Conservation (phyloP, 2,888 invertebrate genomes). For the Perdita meconis region DNA sequence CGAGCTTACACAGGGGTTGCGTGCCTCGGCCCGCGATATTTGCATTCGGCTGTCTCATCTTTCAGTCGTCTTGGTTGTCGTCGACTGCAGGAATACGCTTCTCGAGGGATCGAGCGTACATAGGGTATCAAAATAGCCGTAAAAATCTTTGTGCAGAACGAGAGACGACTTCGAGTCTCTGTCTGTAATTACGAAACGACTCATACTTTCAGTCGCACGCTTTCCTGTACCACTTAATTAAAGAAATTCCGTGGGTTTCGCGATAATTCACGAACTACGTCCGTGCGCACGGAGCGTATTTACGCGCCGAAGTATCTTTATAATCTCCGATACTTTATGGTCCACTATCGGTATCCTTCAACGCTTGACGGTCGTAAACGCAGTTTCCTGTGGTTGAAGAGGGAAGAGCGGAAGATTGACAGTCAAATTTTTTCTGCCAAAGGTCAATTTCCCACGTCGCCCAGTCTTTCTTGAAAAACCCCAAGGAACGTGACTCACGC, state of each 20-base stretch:
- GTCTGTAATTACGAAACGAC: not conserved
- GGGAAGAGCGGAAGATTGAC: not conserved
- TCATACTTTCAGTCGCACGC: not conserved
- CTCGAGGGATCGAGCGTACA: not conserved
- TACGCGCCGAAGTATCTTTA: constrained; percentile 15
- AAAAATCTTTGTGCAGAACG: not conserved
- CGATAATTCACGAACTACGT: not conserved
- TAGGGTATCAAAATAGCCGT: not conserved
- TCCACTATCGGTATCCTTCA: constrained; percentile 35
- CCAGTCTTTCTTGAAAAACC: not conserved
- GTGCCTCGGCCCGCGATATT: constrained; percentile 47
- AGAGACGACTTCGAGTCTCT: not conserved
- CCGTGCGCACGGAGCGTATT: constrained; percentile 2
- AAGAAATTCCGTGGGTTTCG: constrained; percentile 10
- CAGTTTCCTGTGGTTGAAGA: constrained; percentile 27
- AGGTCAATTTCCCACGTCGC: not conserved
- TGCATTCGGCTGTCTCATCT: constrained; percentile 56
- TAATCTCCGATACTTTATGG: constrained; percentile 50
- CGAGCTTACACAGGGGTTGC: constrained; percentile 45
- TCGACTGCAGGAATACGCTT: not conserved
- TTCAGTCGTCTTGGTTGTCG: constrained; percentile 36
- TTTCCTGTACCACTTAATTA: constrained; percentile 24
- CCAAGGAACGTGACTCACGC: not conserved
- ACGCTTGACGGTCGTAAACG: constrained; percentile 52
- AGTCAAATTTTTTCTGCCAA: not conserved